These are phyloP conservation scores for Drosophila cognata DNA, from an alignment of 2,888 invertebrate genomes.

Conservation along the genomic window DNA sequence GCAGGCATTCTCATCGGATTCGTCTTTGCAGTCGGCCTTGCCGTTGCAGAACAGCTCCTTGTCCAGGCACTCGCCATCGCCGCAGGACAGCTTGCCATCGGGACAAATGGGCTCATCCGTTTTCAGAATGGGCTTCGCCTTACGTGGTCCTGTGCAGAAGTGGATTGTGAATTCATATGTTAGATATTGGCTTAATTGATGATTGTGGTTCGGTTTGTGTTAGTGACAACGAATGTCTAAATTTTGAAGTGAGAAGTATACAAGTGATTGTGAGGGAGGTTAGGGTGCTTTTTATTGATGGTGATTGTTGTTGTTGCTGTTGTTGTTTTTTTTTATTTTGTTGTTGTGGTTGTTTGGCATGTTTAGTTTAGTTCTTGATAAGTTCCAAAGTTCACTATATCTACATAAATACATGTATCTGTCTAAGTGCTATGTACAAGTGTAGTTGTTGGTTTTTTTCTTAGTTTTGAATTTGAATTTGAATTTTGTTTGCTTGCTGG, in stretches of 20 bases:
- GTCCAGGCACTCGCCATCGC: constrained; percentile 96
- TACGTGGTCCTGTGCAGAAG: constrained; percentile 91
- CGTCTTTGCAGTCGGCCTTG: constrained; percentile 96
- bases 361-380: constrained; percentile 30
- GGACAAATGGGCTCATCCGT: constrained; percentile 97
- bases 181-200: constrained; percentile 4
- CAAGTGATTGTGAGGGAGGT: constrained; percentile 39
- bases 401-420: constrained; percentile 42
- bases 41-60: constrained; percentile 97
- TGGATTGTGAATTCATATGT: not conserved
- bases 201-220: constrained; percentile 24
- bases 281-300: constrained; percentile 20
- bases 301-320: constrained; percentile 12
- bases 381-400: constrained; percentile 56
- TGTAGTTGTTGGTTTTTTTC: constrained; percentile 42
- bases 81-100: constrained; percentile 95
- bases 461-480: constrained; percentile 32
- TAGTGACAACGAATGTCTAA: constrained; percentile 73
- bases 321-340: constrained; percentile 17
- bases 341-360: constrained; percentile 10
- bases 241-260: constrained; percentile 73
- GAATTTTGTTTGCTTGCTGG: constrained; percentile 61
- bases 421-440: constrained; percentile 59
- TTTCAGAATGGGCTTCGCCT: constrained; percentile 94
- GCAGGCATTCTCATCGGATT: constrained; percentile 97